Conservation (phyloP, 2,888 invertebrate genomes). For the Tridacna crocea region DNA sequence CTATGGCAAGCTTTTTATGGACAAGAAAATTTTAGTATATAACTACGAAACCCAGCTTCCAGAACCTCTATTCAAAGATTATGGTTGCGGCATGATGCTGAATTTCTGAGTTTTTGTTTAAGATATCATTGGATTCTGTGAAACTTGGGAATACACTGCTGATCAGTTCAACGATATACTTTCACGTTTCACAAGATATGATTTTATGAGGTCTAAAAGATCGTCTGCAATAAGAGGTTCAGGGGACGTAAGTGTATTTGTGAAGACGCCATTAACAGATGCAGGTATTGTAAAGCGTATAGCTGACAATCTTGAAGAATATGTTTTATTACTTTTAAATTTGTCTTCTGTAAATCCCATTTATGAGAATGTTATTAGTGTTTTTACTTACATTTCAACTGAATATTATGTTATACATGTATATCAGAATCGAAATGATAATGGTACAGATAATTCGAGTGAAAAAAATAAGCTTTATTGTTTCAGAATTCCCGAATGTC, state of each 20-base stretch:
- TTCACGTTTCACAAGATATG: neutral
- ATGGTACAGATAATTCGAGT: constrained; percentile 17
- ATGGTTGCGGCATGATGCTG: no score
- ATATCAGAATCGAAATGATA: constrained; percentile 10
- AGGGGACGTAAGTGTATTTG: constrained; percentile 8
- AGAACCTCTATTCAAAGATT: no score
- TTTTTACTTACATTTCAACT: constrained; percentile 1
- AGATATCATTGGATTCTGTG: constrained; percentile 15
- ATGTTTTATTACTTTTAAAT: neutral
- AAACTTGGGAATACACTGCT: neutral
- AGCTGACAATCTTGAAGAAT: neutral
- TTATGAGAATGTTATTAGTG: neutral
- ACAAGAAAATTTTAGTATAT: no score
- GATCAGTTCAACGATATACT: constrained; percentile 2
- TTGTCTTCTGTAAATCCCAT: neutral
- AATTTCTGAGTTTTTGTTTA: no score
- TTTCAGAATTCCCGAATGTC: constrained; percentile 15
- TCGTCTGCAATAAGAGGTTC: neutral
- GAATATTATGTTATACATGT: no score
- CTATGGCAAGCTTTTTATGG: no score
- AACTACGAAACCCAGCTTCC: no score
- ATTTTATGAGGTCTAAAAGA: neutral
- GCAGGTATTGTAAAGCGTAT: neutral
- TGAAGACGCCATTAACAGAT: neutral
- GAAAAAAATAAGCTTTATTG: constrained; percentile 4